These are phyloP conservation scores for Steromphala cineraria DNA, from an alignment of 2,888 invertebrate species.

Conservation along the genomic window DNA sequence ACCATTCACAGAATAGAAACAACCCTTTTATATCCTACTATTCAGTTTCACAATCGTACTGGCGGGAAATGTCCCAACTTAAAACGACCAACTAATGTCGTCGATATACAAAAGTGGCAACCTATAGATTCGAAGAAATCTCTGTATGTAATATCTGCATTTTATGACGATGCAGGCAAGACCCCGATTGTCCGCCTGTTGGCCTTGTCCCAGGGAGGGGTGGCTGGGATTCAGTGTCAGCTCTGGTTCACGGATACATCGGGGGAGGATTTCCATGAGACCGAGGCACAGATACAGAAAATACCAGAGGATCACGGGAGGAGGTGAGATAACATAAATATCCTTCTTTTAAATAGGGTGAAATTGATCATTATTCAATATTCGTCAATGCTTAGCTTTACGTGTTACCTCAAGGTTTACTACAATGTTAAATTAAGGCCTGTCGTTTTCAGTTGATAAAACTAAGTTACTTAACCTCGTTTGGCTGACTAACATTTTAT, in stretches of 20 bases:
- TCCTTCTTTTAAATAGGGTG: too few species aligned
- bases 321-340: slow-evolving; percentile 17
- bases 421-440: too few species aligned
- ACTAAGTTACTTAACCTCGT: too few species aligned
- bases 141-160: slow-evolving; percentile 33
- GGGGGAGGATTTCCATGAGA: background rate
- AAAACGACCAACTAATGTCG: slow-evolving; percentile 8
- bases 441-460: too few species aligned
- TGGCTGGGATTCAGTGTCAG: slow-evolving; percentile 7
- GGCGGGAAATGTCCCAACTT: slow-evolving; percentile 14
- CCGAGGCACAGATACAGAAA: background rate
- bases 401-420: too few species aligned
- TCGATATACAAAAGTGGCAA: slow-evolving; percentile 24
- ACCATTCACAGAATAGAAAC: background rate
- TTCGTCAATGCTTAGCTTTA: too few species aligned
- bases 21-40: background rate
- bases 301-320: slow-evolving; percentile 36
- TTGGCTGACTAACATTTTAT: too few species aligned
- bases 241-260: slow-evolving; percentile 10
- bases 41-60: background rate
- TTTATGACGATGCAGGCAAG: slow-evolving; percentile 21
- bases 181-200: slow-evolving; percentile 25
- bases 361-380: too few species aligned
- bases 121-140: background rate
- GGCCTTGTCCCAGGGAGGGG: background rate